A percentile compares a stretch with the other conserved stretches of the same genome.
phyloP scores from a whole-genome alignment of 2,888 invertebrate genomes.

The Ectemnius lituratus region DNA sequence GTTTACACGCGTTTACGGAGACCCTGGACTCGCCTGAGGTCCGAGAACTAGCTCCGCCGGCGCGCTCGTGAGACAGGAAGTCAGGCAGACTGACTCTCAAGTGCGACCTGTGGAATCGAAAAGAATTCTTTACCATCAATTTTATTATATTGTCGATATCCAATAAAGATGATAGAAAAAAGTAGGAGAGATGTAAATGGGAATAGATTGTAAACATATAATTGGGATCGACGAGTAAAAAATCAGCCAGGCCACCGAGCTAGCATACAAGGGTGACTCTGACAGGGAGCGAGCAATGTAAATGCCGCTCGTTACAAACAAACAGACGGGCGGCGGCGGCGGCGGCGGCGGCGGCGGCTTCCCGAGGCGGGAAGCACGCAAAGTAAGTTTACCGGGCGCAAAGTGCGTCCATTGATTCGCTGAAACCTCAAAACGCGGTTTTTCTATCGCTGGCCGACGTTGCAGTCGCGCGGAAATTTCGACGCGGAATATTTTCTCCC shows the following conservation, averaged over 20 bases:
- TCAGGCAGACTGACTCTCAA: conserved; percentile 35
- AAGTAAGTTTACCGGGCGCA: conserved; percentile 21
- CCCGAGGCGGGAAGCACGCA: background rate
- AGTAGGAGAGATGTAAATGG: too few relatives aligned
- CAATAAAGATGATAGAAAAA: too few relatives aligned
- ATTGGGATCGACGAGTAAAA: too few relatives aligned
- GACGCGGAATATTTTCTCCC: conserved; percentile 19
- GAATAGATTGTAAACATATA: too few relatives aligned
- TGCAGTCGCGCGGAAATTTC: conserved; percentile 24
- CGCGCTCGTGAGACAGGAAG: conserved; percentile 40
- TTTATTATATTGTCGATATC: too few relatives aligned
- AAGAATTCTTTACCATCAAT: too few relatives aligned
- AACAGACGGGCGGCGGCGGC: background rate
- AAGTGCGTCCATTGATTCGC: conserved; percentile 28
- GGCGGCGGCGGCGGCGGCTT: background rate
- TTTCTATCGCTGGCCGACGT: conserved; percentile 31
- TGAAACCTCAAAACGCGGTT: conserved; percentile 18
- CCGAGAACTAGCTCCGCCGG: conserved; percentile 33
- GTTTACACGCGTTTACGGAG: conserved; percentile 66
- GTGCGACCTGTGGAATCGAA: conserved; percentile 31
- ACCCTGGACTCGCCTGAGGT: conserved; percentile 58
- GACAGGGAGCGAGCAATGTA: background rate
- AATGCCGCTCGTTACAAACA: background rate
- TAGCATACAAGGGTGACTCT: background rate
- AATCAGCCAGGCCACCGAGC: too few relatives aligned